A percentile compares a stretch with the other conserved stretches of the same genome.
These are phyloP conservation scores for pig (Sus scrofa) DNA, from an alignment of 2,113 vertebrate species.

Conservation along the genomic window DNA sequence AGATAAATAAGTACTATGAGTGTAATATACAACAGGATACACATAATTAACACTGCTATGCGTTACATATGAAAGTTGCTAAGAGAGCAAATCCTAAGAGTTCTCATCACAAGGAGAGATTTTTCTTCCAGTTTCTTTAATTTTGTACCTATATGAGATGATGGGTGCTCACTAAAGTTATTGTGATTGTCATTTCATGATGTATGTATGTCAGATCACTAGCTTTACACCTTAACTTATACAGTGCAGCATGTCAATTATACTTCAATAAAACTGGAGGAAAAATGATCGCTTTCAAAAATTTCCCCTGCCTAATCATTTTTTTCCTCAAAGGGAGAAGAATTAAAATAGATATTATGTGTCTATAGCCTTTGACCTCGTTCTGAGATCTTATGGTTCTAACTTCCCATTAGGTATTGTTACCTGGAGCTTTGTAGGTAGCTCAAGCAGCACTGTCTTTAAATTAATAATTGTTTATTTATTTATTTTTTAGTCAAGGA, in stretches of 20 bases:
- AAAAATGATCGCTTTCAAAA: neutral
- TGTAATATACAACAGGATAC: neutral
- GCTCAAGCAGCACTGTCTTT: neutral
- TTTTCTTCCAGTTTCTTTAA: neutral
- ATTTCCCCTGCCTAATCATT: neutral
- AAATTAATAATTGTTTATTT: neutral
- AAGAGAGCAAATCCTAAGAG: neutral
- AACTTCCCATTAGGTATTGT: neutral
- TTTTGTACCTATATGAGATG: neutral
- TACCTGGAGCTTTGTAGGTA: neutral
- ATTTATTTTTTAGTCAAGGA: neutral
- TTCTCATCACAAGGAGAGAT: neutral
- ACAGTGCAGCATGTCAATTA: neutral
- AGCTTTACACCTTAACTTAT: neutral
- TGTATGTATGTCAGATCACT: neutral
- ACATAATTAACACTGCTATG: neutral
- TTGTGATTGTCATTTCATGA: neutral
- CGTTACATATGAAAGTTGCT: neutral
- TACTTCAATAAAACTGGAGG: neutral
- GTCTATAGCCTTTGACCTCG: neutral
- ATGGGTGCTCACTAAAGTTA: neutral
- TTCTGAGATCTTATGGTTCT: neutral
- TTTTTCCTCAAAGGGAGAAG: neutral
- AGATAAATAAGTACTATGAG: neutral
- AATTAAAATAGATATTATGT: neutral